Conservation (phyloP, 1,140 invertebrate species). For the Drosophila tropicalis region DNA sequence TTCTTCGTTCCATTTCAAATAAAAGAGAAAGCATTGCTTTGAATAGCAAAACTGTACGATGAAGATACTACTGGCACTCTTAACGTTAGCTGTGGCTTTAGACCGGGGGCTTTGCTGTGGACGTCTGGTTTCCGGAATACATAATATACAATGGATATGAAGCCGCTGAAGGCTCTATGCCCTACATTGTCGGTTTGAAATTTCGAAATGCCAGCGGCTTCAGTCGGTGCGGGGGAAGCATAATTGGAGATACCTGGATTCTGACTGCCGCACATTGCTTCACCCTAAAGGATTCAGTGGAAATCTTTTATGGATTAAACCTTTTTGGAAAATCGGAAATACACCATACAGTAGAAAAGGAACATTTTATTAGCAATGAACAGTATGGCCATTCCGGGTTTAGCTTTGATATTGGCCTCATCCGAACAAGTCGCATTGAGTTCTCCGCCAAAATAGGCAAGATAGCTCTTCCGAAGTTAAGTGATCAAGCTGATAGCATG, state of each 20-base stretch:
- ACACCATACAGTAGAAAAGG: slow-evolving; percentile 33
- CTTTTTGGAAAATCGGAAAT: background rate
- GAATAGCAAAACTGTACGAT: slow-evolving; percentile 13
- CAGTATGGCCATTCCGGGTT: slow-evolving; percentile 30
- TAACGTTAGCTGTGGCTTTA: slow-evolving; percentile 32
- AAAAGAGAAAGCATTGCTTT: background rate
- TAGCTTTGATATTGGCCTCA: slow-evolving; percentile 56
- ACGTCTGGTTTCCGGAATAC: background rate
- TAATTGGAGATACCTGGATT: slow-evolving; percentile 85
- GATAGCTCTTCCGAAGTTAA: slow-evolving; percentile 42
- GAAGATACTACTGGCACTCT: slow-evolving; percentile 40
- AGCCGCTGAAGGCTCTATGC: slow-evolving; percentile 82
- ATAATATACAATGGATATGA: slow-evolving; percentile 61
- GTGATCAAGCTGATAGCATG: slow-evolving; percentile 33
- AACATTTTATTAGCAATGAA: slow-evolving; percentile 49
- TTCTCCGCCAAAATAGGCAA: slow-evolving; percentile 38
- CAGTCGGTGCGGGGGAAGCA: slow-evolving; percentile 84
- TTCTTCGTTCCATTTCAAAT: background rate
- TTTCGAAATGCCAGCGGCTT: slow-evolving; percentile 65
- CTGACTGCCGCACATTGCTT: slow-evolving; percentile 86
- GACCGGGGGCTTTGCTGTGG: too few relatives aligned
- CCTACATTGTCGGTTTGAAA: slow-evolving; percentile 83
- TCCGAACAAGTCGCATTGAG: slow-evolving; percentile 36
- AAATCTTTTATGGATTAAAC: slow-evolving; percentile 69
- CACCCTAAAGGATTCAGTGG: slow-evolving; percentile 28